phyloP scores from a whole-genome alignment of 2,888 invertebrate genomes.

The Epinotia demarniana region DNA sequence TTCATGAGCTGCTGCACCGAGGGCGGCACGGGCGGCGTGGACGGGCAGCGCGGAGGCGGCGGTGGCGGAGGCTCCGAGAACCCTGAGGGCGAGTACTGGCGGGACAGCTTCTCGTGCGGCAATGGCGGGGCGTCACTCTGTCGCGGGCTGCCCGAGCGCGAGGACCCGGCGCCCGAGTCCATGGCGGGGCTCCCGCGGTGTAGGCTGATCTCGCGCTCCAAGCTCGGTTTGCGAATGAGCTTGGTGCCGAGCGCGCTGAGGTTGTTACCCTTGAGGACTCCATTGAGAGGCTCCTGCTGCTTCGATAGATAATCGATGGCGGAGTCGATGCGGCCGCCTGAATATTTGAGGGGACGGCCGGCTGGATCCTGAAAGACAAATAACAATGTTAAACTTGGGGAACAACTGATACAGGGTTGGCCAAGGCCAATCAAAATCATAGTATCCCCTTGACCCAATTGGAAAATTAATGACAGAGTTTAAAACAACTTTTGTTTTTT shows the following conservation, averaged over 20 bases:
- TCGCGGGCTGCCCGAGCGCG: conserved; percentile 95
- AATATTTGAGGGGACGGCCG: conserved; percentile 87
- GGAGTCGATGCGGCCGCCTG: conserved; percentile 88
- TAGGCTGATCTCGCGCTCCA: conserved; percentile 91
- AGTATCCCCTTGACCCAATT: too few species aligned
- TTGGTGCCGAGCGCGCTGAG: conserved; percentile 87
- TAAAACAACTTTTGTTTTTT: too few species aligned
- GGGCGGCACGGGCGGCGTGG: conserved; percentile 88
- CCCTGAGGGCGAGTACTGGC: conserved; percentile 89
- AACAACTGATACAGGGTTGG: background rate
- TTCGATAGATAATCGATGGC: conserved; percentile 88
- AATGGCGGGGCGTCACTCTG: conserved; percentile 85
- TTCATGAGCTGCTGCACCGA: conserved; percentile 83
- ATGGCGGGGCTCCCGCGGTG: conserved; percentile 94
- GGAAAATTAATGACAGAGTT: too few species aligned
- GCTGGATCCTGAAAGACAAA: conserved; percentile 86
- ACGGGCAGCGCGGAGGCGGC: conserved; percentile 89
- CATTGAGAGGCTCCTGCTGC: conserved; percentile 84
- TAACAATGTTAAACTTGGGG: background rate
- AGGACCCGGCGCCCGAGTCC: conserved; percentile 95
- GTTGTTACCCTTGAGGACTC: conserved; percentile 81
- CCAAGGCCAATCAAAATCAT: too few species aligned
- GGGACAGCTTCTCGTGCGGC: conserved; percentile 86
- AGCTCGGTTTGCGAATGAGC: conserved; percentile 93
- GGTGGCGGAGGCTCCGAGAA: conserved; percentile 88